Conservation (phyloP, 2,113 vertebrate genomes). For the Chelonoidis abingdonii region DNA sequence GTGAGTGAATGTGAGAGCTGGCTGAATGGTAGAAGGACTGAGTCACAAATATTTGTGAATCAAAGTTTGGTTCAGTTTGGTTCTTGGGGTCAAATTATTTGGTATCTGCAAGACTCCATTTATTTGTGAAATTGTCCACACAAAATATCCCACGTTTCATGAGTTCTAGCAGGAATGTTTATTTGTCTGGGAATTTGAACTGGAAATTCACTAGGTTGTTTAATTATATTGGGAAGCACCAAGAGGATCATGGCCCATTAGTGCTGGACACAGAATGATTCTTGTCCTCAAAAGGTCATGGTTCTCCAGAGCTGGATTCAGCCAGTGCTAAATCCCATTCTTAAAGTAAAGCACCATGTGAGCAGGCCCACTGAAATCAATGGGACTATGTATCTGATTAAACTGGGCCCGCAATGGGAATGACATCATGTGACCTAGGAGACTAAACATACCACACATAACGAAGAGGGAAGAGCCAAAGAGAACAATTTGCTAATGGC, state of each 20-base stretch:
- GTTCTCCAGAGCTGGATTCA: too few relatives aligned
- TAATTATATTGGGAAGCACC: neutral
- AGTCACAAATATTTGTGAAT: neutral
- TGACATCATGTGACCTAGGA: neutral
- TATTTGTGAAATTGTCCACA: neutral
- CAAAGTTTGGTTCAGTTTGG: neutral
- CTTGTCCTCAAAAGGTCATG: neutral
- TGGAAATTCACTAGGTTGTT: neutral
- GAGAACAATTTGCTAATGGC: neutral
- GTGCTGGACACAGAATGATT: neutral
- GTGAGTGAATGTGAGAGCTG: neutral
- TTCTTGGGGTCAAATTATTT: neutral
- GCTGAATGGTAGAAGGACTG: neutral
- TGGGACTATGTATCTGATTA: neutral
- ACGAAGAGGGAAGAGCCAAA: neutral
- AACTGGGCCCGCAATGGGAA: neutral
- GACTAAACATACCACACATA: neutral
- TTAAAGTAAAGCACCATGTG: neutral
- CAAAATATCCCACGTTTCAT: neutral
- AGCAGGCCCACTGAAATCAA: neutral
- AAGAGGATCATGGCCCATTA: neutral
- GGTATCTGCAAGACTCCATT: neutral
- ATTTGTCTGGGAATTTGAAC: neutral
- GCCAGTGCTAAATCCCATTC: neutral
- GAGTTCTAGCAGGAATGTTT: neutral